Evolutionary conservation across 2,113 vertebrate genomes (phyloP), one percentile per base, ranked within the genome.

Genomic region (Mesocricetus auratus): DNA sequence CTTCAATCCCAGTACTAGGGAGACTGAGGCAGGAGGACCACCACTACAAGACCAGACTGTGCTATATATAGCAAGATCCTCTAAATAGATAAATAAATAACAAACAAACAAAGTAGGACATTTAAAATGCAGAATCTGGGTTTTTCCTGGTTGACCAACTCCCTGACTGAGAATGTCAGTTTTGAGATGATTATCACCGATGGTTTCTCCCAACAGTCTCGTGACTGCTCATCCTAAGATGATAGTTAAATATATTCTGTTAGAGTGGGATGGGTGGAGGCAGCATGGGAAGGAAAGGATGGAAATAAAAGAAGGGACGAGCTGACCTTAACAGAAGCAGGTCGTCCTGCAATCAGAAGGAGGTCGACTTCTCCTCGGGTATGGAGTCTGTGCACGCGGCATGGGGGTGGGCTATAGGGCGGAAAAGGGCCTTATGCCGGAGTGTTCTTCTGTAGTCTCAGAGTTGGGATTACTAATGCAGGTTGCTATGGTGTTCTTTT

Each of bases 161-260:
- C 21, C 68, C 47, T 36, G 26, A 66, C 9, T 36, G 11, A 79
- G n/a, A n/a, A 7, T 64, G 16, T 31, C 42, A 60, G n/a, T 66
- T 97, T 89, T 91, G 53, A 79, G 22, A 47, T 26, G 13, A 89
- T 74, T 83, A 71, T 91, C n/a, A 82, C 10, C 8, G 64, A 56
- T 81, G 26, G 74, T 75, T 77, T 82, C 73, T 92, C 21, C 47
- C 75, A 83, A 39, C 2, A 60, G 39, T 96, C 33, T 92, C n/a
- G 39, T 0, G 24, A 22, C 71, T 78, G 89, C 66, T 73, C 39
- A 87, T 56, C 62, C 31, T 71, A 71, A 36, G 16, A 45, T 86
- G 73, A 75, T 93, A 87, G 45, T 21, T 33, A 47, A 88, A 62
- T 50, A 22, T 62, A n/a, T 22, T 36, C 12, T 29, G 13, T 29